Percentiles rank a stretch among this genome's conserved stretches.
phyloP scores from a whole-genome alignment of 2,113 vertebrate genomes.

The Calypte anna region DNA sequence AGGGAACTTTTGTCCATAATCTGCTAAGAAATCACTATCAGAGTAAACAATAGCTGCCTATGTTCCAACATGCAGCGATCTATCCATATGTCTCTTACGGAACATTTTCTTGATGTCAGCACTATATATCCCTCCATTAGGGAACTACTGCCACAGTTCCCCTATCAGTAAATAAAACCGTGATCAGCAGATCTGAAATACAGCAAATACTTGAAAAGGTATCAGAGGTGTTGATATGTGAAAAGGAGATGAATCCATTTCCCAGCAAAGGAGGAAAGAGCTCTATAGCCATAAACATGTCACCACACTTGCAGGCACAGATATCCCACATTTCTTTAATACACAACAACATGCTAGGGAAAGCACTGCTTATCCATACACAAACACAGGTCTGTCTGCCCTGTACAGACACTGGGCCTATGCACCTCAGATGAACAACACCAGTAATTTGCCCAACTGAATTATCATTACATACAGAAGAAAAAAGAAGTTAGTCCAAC shows the following conservation, averaged over 20 bases:
- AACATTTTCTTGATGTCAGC: slow-evolving; percentile 50
- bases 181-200: slow-evolving; percentile 47
- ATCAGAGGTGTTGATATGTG: slow-evolving; percentile 26
- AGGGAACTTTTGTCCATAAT: neutral
- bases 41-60: slow-evolving; percentile 1
- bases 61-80: slow-evolving; percentile 14
- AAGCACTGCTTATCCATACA: neutral
- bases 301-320: neutral
- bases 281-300: neutral
- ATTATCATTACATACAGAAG: neutral
- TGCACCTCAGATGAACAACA: neutral
- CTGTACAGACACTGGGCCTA: neutral
- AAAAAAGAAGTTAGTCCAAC: neutral
- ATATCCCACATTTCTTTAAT: neutral
- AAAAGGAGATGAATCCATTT: neutral
- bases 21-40: neutral
- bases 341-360: neutral
- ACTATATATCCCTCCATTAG: slow-evolving; percentile 29
- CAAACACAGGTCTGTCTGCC: neutral
- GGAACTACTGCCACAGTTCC: neutral
- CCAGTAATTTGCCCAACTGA: neutral
- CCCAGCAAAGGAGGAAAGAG: neutral
- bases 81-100: slow-evolving; percentile 29
- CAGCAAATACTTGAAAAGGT: slow-evolving; percentile 31
- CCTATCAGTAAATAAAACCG: slow-evolving; percentile 49